These are phyloP conservation scores for Ennomos erosarius DNA, from an alignment of 2,888 invertebrate genomes.

Conservation along the genomic window DNA sequence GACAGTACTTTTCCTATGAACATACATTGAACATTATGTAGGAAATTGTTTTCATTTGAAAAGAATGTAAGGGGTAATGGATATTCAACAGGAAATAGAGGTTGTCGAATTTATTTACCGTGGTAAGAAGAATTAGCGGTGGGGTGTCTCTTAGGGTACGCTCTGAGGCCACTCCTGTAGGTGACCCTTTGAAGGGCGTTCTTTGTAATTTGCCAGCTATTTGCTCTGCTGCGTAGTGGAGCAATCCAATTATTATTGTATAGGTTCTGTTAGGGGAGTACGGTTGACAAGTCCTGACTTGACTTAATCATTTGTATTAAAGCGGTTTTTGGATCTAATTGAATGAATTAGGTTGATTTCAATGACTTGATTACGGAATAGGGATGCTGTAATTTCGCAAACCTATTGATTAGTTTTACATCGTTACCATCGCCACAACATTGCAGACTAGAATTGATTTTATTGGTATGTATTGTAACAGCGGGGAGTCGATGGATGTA, in stretches of 20 bases:
- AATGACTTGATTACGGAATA: constrained; percentile 7
- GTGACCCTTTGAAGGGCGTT: constrained; percentile 71
- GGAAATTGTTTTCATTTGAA: neutral
- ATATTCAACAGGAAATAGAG: constrained; percentile 27
- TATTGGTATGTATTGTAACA: no score
- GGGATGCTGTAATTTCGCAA: neutral
- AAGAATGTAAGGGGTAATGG: constrained; percentile 43
- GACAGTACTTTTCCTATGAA: constrained; percentile 3
- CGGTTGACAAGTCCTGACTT: constrained; percentile 38
- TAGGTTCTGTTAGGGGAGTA: constrained; percentile 51
- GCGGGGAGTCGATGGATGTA: no score
- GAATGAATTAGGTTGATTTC: constrained; percentile 8
- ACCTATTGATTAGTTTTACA: no score
- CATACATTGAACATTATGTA: constrained; percentile 9
- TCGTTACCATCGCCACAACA: no score
- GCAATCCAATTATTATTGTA: constrained; percentile 66
- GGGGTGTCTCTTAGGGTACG: constrained; percentile 58
- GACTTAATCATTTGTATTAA: constrained; percentile 19
- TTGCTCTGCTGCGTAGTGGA: constrained; percentile 59
- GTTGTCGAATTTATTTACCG: constrained; percentile 18
- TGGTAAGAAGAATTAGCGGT: constrained; percentile 30
- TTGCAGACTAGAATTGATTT: no score
- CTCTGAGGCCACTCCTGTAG: constrained; percentile 59
- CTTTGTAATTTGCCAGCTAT: constrained; percentile 60
- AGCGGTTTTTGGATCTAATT: constrained; percentile 5